Evolutionary conservation across 2,888 invertebrate species (phyloP), one percentile per base, ranked within the genome.

Genomic region (Pseudeuparius sepicola): DNA sequence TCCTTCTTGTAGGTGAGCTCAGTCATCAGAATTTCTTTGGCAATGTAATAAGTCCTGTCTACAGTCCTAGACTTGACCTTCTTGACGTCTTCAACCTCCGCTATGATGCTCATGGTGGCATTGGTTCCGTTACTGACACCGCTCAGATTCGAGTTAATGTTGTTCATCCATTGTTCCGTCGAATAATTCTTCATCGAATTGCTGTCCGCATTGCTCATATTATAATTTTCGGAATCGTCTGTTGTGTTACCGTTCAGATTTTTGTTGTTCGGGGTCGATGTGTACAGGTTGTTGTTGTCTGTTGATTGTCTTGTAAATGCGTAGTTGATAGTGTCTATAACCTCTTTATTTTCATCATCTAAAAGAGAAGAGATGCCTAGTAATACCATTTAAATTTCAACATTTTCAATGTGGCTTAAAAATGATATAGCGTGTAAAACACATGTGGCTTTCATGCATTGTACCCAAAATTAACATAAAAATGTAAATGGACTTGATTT

Each of bases 1-100:
- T 96, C 94, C 53, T 90, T 85, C 55, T 88, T 88, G 61, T 93
- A 94, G 0, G 94, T 94, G 47, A 93, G 69, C 59, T 96, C 94
- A 1, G 93, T 94, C 87, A 92, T 92, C 34, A 94, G 70, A 48
- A 96, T 69, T 64, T 96, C 94, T 61, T 93, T 93, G 31, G 85
- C 82, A 46, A 90, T 78, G 59, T 80, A 89, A 61, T 87, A 89
- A 11, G 76, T 75, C 53, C 73, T 75, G 51, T 82, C 82, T 11
- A 42, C 39, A 39, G 50, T 47, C 42, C 53, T 53, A 2, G 51
- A 46, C 40, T 59, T 64, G 3, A 39, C 16, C 40, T 58, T 62
- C 43, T 59, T 61, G 6, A 58, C 53, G 42, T 62, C 61, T 43
- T 63, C 63, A 14, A 61, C 60, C 25, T 63, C 62, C 2, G 61